Percentiles rank a stretch among this genome's conserved stretches.
These are phyloP conservation scores for Chrysemys picta DNA, from an alignment of 2,113 vertebrate genomes.

Conservation along the genomic window DNA sequence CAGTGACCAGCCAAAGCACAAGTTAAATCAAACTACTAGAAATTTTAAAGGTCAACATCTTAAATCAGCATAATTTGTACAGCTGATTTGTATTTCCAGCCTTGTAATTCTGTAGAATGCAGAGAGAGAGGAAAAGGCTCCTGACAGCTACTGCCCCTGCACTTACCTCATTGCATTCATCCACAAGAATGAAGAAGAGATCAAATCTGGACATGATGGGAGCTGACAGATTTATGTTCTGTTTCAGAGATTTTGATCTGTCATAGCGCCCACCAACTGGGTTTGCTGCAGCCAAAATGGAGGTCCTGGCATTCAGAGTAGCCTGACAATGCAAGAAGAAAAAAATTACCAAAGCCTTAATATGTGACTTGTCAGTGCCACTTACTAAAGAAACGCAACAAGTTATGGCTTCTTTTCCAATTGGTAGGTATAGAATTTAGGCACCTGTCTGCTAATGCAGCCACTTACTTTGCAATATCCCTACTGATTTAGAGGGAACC, in stretches of 20 bases:
- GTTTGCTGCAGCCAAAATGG: constrained; percentile 98
- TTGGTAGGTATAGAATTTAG: background rate
- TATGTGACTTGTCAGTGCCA: background rate
- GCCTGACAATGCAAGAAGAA: constrained; percentile 79
- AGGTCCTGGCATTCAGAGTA: constrained; percentile 97
- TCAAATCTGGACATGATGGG: constrained; percentile 99
- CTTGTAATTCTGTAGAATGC: background rate
- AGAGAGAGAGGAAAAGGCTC: background rate
- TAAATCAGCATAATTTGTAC: constrained; percentile 3
- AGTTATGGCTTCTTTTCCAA: background rate
- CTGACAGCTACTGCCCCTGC: background rate
- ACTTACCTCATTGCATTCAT: constrained; percentile 97
- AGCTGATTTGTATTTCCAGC: constrained; percentile 9
- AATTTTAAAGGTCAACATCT: constrained; percentile 14
- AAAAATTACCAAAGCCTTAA: background rate
- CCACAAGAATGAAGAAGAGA: constrained; percentile 99
- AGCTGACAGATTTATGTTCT: constrained; percentile 94
- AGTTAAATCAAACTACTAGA: background rate
- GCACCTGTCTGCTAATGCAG: background rate
- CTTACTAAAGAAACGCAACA: background rate
- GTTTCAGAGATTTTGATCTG: constrained; percentile 96
- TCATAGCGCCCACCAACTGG: constrained; percentile 93
- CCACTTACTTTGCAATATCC: background rate
- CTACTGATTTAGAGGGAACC: background rate
- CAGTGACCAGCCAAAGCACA: background rate